Evolutionary conservation across 2,113 vertebrate species (phyloP), one percentile per base, ranked within the genome.

Genomic region (Phodopus roborovskii): DNA sequence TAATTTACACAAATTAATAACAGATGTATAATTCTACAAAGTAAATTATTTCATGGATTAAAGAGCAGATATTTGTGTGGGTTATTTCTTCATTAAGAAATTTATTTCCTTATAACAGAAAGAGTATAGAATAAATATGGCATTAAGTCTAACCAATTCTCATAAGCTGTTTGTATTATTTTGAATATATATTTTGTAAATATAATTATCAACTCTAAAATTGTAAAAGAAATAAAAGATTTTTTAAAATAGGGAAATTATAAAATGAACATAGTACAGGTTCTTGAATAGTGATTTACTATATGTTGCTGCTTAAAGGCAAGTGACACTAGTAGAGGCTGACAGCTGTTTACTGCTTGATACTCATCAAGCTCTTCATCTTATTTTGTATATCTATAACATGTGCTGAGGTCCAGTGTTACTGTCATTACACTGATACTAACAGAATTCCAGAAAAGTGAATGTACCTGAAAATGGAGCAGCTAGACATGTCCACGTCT

Each of bases 41-140:
- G 95, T 74, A 90, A 97, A 83, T n/a, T 45, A 16, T 91, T 64
- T 28, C 2, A 77, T 39, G 28, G 16, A 96, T 81, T 71, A 86
- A 36, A 84, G 50, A 93, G 13, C 62, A 88, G 48, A 24, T 93
- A 94, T 95, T 97, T 90, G 53, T 94, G 39, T 87, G 0, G 2
- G 50, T 39, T 83, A 92, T 96, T 97, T 97, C 87, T 96, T 97
- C 56, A 95, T 97, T 97, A 96, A 62, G 66, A 92, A 91, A 92
- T 92, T 94, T 85, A 16, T 90, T 90, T 90, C 95, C 42, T 74
- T 0, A 39, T 53, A 97, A 90, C 97, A 98, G 92, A 94, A 96
- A 84, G 92, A 42, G 64, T 53, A 91, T 79, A 33, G 74, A 92
- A 97, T 92, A 94, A 97, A 93, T 94, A 97, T 42, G 68, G 1